Percentiles rank a stretch among this genome's conserved stretches.
Evolutionary conservation across 1,140 invertebrate genomes (phyloP).

Genomic region (Cepaea nemoralis): DNA sequence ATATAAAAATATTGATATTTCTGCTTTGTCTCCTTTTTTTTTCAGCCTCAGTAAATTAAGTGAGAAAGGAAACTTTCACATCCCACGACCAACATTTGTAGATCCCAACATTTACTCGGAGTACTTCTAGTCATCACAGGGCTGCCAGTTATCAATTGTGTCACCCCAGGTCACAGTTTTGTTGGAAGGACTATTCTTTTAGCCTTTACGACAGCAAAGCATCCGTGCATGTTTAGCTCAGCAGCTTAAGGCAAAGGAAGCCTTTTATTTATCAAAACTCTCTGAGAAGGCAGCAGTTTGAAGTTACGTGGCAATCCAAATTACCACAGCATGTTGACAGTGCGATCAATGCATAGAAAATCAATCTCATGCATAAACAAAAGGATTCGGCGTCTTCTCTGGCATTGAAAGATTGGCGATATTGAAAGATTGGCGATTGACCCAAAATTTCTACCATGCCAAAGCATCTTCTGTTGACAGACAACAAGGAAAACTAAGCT

Average conservation of each 20-base stretch:
- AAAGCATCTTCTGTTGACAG: neutral
- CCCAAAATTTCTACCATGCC: neutral
- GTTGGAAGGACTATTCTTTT: neutral
- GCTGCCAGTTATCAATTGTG: neutral
- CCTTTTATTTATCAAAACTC: neutral
- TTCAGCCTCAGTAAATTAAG: slow-evolving; percentile 29
- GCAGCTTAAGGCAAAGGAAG: neutral
- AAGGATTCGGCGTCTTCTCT: neutral
- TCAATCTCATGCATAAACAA: neutral
- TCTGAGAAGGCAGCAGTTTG: neutral
- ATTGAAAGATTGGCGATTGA: neutral
- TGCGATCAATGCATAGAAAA: neutral
- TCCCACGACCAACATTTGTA: slow-evolving; percentile 35
- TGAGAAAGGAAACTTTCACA: slow-evolving; percentile 38
- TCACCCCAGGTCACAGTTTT: neutral
- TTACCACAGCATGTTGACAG: neutral
- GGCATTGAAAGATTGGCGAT: neutral
- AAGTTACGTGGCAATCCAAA: neutral
- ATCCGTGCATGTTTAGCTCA: neutral
- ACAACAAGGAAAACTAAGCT: neutral
- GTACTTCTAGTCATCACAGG: slow-evolving; percentile 23
- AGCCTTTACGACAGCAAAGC: neutral
- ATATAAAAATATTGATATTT: no score
- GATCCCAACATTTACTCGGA: slow-evolving; percentile 41
- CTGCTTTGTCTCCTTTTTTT: neutral